Percentiles rank a stretch among this genome's conserved stretches.
Conservation (phyloP, 2,888 invertebrate genomes). For the Diarsia brunnea region DNA sequence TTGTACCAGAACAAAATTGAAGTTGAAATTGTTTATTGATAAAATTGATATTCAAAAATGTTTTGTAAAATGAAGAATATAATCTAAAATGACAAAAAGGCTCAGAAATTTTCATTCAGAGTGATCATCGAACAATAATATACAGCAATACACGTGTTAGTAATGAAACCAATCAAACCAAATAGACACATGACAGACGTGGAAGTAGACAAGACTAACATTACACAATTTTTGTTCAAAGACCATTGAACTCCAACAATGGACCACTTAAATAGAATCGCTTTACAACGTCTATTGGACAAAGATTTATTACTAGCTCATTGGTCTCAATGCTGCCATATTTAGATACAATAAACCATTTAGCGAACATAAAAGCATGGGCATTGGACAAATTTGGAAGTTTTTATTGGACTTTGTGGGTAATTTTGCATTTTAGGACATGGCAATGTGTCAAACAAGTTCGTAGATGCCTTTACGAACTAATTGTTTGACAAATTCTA, state of each 20-base stretch:
- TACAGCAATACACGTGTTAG: neutral
- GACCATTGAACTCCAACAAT: conserved; percentile 68
- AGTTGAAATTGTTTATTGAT: no score
- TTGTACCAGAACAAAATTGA: neutral
- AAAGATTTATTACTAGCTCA: conserved; percentile 55
- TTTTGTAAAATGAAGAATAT: neutral
- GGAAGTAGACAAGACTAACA: conserved; percentile 20
- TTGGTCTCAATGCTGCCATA: conserved; percentile 54
- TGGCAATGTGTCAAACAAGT: conserved; percentile 2
- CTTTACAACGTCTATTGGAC: conserved; percentile 51
- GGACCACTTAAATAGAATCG: conserved; percentile 55
- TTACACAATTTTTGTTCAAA: conserved; percentile 55
- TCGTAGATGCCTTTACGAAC: neutral
- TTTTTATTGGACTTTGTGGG: conserved; percentile 35
- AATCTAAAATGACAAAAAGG: neutral
- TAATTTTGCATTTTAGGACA: conserved; percentile 21
- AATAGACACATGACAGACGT: conserved; percentile 31
- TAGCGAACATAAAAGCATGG: conserved; percentile 25
- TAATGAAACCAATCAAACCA: conserved; percentile 10
- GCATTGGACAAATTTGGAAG: conserved; percentile 28
- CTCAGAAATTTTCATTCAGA: neutral
- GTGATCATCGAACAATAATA: neutral
- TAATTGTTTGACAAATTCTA: no score
- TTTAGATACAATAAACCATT: conserved; percentile 58
- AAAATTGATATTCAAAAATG: no score